Percentiles rank a stretch among this genome's conserved stretches.
Evolutionary conservation across 64 coral and sea anemone species (phyloP).

Genomic region (Cladopsammia gracilis): DNA sequence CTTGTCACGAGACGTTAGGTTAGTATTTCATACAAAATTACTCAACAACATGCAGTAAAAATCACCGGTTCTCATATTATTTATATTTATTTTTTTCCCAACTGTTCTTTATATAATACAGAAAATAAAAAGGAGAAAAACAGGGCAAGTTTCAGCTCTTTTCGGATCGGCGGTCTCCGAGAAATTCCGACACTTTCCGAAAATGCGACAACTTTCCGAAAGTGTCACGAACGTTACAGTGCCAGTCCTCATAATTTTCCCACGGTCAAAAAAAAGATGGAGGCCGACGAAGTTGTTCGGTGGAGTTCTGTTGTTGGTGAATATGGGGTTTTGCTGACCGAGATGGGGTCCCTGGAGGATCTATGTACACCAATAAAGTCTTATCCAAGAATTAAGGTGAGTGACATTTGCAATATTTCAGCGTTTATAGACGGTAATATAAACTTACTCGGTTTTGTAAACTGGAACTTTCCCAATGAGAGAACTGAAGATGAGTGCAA

Average conservation of each 20-base stretch:
- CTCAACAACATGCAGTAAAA: too few relatives aligned
- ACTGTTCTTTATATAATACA: too few relatives aligned
- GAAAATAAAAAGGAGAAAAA: neutral
- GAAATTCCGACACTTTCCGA: neutral
- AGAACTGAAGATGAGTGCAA: too few relatives aligned
- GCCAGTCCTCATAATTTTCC: neutral
- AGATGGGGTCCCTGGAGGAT: conserved; percentile 73
- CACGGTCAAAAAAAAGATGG: conserved; percentile 67
- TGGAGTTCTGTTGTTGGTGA: conserved; percentile 56
- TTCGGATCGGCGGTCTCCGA: neutral
- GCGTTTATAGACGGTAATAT: too few relatives aligned
- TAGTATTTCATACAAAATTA: neutral
- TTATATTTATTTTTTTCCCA: too few relatives aligned
- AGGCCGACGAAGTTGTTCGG: conserved; percentile 38
- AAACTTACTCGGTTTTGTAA: too few relatives aligned
- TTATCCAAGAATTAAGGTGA: conserved; percentile 66
- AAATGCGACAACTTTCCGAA: neutral
- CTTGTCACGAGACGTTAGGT: conserved; percentile 66
- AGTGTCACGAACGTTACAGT: neutral
- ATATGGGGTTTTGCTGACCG: conserved; percentile 71
- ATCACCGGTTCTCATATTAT: too few relatives aligned
- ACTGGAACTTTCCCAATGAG: too few relatives aligned
- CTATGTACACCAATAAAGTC: conserved; percentile 20
- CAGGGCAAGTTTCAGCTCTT: too few relatives aligned
- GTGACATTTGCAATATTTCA: neutral